Evolutionary conservation across 1,140 invertebrate species (phyloP), one percentile per base, ranked within the genome.

Genomic region (Bicyclus anynana): DNA sequence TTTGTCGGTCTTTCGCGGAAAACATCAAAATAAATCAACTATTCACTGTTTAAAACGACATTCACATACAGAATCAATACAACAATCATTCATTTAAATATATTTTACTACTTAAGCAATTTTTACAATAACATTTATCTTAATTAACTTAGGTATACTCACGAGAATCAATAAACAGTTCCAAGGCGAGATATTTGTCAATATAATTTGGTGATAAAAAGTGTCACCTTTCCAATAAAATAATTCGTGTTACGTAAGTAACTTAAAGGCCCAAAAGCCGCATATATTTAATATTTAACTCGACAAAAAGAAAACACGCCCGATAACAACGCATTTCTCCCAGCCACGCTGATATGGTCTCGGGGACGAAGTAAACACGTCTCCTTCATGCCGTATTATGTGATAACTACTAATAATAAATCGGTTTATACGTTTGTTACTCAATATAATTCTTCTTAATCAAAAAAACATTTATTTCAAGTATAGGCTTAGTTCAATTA

Each of bases 301-400:
- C 26, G 46, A 52, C 38, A 21, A 38, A 55, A 54, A 44, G 40
- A 21, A 58, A 12, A 35, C 18, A 50, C 2, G 18, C 20, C 20
- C 52, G 54, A 68, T 73, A 74, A 75, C 66, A 58, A 44, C 47
- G 53, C 48, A 69, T 70, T 80, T 76, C 53, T 66, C 46, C 47
- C 59, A 57, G 48, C 35, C 63, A 61, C 58, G 62, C 9, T 16
- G 56, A 62, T 69, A 76, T 59, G 59, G 63, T 63, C 59, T 67
- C 74, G 69, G 63, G 55, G 53, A 59, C 46, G 59, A 62, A 63
- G 65, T 73, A 73, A 80, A 80, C 74, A 82, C 65, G 69, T 76
- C 69, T 20, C 74, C 71, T 18, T 42, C 33, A 49, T 27, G 13
- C 12, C 23, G 7, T 14, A 17, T 13, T n/a, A 47, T 0, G 14